Evolutionary conservation across 2,113 vertebrate species (phyloP).

Genomic region (Macrotis lagotis): DNA sequence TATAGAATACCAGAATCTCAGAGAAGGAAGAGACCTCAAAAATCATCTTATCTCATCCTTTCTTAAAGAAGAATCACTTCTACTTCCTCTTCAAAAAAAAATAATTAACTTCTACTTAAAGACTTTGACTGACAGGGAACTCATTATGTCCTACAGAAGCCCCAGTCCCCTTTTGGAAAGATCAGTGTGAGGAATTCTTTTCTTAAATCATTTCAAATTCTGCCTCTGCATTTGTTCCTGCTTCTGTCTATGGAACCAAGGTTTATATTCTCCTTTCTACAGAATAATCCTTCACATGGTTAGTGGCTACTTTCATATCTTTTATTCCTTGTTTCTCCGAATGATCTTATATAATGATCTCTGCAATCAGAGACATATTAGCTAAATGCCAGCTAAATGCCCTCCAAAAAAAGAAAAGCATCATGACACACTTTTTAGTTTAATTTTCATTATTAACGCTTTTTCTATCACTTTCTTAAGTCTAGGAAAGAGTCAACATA

Average conservation of each 20-base stretch:
- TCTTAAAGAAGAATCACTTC: not conserved
- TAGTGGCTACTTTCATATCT: not conserved
- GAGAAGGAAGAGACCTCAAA: not conserved
- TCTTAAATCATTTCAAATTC: not conserved
- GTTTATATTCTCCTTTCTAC: not conserved
- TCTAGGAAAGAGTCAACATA: not conserved
- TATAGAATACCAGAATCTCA: not conserved
- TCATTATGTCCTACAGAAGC: not conserved
- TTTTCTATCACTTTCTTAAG: not conserved
- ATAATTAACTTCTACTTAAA: not conserved
- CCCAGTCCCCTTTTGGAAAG: not conserved
- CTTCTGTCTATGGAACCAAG: not conserved
- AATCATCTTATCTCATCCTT: not conserved
- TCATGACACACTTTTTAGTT: not conserved
- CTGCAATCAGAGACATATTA: not conserved
- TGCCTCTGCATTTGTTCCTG: not conserved
- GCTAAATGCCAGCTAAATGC: no score
- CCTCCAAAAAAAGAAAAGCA: not conserved
- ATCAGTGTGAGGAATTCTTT: not conserved
- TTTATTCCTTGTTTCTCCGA: not conserved
- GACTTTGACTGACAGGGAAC: not conserved
- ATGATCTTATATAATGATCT: not conserved
- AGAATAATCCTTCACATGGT: not conserved
- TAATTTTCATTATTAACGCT: not conserved
- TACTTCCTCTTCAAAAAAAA: not conserved